Percentiles rank a stretch among this genome's conserved stretches.
Conservation (phyloP, 2,888 invertebrate genomes). For the Dastarcus helophoroides region DNA sequence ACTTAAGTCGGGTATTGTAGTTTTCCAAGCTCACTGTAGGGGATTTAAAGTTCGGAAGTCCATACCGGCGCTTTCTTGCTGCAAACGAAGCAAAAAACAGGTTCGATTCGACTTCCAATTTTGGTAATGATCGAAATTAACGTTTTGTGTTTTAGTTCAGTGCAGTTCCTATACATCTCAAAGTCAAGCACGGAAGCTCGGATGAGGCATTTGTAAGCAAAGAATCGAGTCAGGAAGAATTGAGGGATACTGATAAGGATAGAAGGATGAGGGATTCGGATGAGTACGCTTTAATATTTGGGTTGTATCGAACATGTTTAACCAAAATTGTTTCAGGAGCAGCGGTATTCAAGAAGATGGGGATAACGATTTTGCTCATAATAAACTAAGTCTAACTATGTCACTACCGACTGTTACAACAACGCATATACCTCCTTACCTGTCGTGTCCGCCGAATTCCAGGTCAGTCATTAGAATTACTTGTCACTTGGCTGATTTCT, state of each 20-base stretch:
- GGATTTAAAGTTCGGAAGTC: conserved; percentile 52
- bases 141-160: no score
- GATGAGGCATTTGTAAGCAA: conserved; percentile 43
- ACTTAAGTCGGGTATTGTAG: conserved; percentile 45
- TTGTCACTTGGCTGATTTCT: no score
- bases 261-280: conserved; percentile 29
- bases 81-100: no score
- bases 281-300: conserved; percentile 29
- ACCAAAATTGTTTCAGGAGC: conserved; percentile 33
- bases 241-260: conserved; percentile 19
- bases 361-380: conserved; percentile 36
- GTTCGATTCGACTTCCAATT: no score
- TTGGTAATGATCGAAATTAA: no score
- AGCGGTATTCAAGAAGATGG: conserved; percentile 47
- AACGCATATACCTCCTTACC: background rate
- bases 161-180: conserved; percentile 34
- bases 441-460: background rate
- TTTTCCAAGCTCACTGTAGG: conserved; percentile 62
- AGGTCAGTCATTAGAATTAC: conserved; percentile 1
- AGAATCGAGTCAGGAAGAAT: conserved; percentile 45
- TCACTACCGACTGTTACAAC: conserved; percentile 35
- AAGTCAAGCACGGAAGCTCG: conserved; percentile 29
- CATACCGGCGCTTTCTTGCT: no score
- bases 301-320: background rate
- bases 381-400: conserved; percentile 35